A percentile compares a stretch with the other conserved stretches of the same genome.
Evolutionary conservation across 2,888 invertebrate species (phyloP).

Genomic region (Drosophila niveifrons): DNA sequence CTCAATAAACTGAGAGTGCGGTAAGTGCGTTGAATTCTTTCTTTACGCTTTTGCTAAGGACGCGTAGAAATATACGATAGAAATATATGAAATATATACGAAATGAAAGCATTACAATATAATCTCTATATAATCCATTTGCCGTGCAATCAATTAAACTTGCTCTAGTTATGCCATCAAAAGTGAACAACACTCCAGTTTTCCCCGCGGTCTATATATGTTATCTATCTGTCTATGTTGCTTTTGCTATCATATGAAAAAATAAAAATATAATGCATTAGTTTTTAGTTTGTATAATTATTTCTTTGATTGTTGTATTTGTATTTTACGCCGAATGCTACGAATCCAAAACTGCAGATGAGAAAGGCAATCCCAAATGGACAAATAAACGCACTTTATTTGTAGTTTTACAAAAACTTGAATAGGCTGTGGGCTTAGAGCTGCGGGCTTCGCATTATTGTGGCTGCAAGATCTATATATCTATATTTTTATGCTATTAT

Average conservation of each 20-base stretch:
- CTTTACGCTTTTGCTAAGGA: slow-evolving; percentile 50
- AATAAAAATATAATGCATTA: slow-evolving; percentile 30
- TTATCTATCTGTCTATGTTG: slow-evolving; percentile 26
- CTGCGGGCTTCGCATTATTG: slow-evolving; percentile 28
- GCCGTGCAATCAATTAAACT: slow-evolving; percentile 13
- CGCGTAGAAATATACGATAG: slow-evolving; percentile 35
- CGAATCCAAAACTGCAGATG: slow-evolving; percentile 30
- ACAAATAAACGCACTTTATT: slow-evolving; percentile 42
- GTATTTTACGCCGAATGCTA: slow-evolving; percentile 34
- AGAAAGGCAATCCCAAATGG: slow-evolving; percentile 12
- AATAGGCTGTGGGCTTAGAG: slow-evolving; percentile 11
- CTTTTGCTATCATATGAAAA: slow-evolving; percentile 47
- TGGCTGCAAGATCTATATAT: slow-evolving; percentile 51
- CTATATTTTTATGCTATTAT: slow-evolving; percentile 26
- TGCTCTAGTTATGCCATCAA: slow-evolving; percentile 1
- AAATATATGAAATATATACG: background rate
- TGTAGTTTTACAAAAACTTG: slow-evolving; percentile 53
- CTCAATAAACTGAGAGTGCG: slow-evolving; percentile 32
- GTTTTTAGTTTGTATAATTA: slow-evolving; percentile 25
- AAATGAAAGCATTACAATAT: no score
- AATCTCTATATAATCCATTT: slow-evolving; percentile 1
- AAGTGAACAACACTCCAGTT: slow-evolving; percentile 9
- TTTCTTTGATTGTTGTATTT: slow-evolving; percentile 19
- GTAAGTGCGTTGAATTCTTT: slow-evolving; percentile 56
- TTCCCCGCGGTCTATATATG: background rate